A percentile compares a stretch with the other conserved stretches of the same genome.
Conservation (phyloP, 2,888 invertebrate species). For the Drosophila mulleri region DNA sequence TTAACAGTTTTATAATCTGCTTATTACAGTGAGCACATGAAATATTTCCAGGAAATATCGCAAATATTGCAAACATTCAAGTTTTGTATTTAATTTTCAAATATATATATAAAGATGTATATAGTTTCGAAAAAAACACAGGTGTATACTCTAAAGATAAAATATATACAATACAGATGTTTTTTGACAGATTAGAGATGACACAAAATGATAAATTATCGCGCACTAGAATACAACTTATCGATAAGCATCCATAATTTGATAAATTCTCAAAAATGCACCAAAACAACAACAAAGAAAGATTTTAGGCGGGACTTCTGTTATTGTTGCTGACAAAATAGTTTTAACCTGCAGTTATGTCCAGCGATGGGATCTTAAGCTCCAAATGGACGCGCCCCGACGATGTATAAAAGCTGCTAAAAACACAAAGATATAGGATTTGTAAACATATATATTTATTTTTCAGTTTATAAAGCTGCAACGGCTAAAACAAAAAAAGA, state of each 20-base stretch:
- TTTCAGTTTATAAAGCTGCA: constrained; percentile 87
- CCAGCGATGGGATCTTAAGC: constrained; percentile 57
- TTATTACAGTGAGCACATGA: not conserved
- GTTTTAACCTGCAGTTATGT: constrained; percentile 57
- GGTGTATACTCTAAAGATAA: not conserved
- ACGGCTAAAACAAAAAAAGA: constrained; percentile 91
- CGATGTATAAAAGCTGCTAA: constrained; percentile 64
- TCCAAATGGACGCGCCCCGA: constrained; percentile 83
- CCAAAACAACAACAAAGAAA: constrained; percentile 22
- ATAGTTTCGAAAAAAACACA: not conserved
- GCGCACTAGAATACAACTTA: not conserved
- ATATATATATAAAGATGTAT: no score
- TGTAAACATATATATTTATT: not conserved
- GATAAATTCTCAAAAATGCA: constrained; percentile 19
- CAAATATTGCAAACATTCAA: not conserved
- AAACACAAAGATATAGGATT: not conserved
- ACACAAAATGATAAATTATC: not conserved
- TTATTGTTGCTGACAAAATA: constrained; percentile 4
- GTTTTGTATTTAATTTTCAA: not conserved
- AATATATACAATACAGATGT: not conserved
- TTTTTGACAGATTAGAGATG: constrained; percentile 13
- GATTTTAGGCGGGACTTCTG: constrained; percentile 47
- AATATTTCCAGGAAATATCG: not conserved
- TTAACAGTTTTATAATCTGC: not conserved
- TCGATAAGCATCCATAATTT: constrained; percentile 6